Conservation (phyloP, 2,797 vertebrate species). For the Melanotaenia trifasciata region DNA sequence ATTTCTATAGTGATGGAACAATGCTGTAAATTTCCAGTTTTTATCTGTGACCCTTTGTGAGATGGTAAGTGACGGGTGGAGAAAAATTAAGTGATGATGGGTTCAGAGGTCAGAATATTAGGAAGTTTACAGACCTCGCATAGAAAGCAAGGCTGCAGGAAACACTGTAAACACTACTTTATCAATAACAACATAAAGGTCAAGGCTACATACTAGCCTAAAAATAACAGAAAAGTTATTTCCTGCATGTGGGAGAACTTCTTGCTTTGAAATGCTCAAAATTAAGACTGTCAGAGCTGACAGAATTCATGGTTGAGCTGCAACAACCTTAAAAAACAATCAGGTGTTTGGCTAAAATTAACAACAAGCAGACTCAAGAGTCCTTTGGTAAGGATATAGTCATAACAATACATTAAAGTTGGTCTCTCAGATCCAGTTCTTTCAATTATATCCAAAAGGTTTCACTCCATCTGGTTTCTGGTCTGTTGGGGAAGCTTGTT, state of each 20-base stretch:
- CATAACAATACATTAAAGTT: slow-evolving; percentile 36
- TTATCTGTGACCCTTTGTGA: slow-evolving; percentile 2
- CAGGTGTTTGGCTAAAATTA: slow-evolving; percentile 4
- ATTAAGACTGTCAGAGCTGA: not conserved
- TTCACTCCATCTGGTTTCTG: slow-evolving; percentile 29
- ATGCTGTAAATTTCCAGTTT: slow-evolving; percentile 9
- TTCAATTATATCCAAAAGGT: slow-evolving; percentile 26
- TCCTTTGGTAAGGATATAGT: slow-evolving; percentile 8
- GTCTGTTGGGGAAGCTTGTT: slow-evolving; percentile 17
- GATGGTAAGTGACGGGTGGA: not conserved
- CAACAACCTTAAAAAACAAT: not conserved
- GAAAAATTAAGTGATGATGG: slow-evolving; percentile 10
- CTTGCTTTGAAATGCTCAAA: not conserved
- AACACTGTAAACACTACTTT: slow-evolving; percentile 13
- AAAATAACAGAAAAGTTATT: not conserved
- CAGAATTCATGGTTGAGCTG: not conserved
- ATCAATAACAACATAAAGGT: slow-evolving; percentile 26
- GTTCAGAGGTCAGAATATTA: slow-evolving; percentile 39
- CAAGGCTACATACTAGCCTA: slow-evolving; percentile 1
- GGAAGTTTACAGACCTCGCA: slow-evolving; percentile 31
- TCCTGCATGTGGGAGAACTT: too few relatives aligned
- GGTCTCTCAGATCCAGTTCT: slow-evolving; percentile 7
- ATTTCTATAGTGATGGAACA: not conserved
- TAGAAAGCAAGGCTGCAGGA: slow-evolving; percentile 11
- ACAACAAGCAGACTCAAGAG: not conserved